Percentiles rank a stretch among this genome's conserved stretches.
These are phyloP conservation scores for Eucriotettix oculatus DNA, from an alignment of 2,888 invertebrate genomes.

Conservation along the genomic window DNA sequence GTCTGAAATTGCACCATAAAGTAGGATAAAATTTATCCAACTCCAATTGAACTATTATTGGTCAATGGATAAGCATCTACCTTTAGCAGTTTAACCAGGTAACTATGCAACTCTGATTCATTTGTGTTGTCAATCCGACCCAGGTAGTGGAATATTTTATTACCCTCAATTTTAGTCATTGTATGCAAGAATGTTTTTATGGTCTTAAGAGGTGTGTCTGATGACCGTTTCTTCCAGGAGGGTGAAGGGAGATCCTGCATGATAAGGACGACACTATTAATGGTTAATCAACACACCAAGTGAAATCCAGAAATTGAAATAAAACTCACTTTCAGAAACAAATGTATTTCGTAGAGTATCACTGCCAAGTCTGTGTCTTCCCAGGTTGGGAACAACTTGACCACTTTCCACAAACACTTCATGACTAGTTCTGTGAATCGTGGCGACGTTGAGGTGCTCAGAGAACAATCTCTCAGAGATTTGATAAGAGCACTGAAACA, in stretches of 20 bases:
- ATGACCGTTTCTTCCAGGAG: constrained; percentile 71
- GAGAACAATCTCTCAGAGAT: constrained; percentile 71
- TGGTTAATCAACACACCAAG: neutral
- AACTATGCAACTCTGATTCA: constrained; percentile 73
- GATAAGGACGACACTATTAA: neutral
- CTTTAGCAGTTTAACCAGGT: constrained; percentile 66
- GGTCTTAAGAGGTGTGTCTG: constrained; percentile 36
- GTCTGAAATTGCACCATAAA: constrained; percentile 22
- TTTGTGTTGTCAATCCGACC: constrained; percentile 47
- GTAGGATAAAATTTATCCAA: too few species aligned
- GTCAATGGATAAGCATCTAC: constrained; percentile 24
- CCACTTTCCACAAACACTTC: constrained; percentile 91
- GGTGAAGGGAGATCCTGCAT: constrained; percentile 38
- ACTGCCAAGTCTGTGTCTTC: constrained; percentile 58
- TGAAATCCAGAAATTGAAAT: neutral
- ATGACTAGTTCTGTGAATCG: constrained; percentile 70
- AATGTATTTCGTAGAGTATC: constrained; percentile 67
- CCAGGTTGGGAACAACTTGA: constrained; percentile 74
- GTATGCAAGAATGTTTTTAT: constrained; percentile 88
- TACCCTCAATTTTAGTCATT: constrained; percentile 75
- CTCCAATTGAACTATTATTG: too few species aligned
- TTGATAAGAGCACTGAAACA: constrained; percentile 65
- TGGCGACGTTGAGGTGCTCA: constrained; percentile 42
- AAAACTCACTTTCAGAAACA: constrained; percentile 54
- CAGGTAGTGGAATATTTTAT: constrained; percentile 60